Conservation (phyloP, 2,113 vertebrate genomes). For the Marmota flaviventris region DNA sequence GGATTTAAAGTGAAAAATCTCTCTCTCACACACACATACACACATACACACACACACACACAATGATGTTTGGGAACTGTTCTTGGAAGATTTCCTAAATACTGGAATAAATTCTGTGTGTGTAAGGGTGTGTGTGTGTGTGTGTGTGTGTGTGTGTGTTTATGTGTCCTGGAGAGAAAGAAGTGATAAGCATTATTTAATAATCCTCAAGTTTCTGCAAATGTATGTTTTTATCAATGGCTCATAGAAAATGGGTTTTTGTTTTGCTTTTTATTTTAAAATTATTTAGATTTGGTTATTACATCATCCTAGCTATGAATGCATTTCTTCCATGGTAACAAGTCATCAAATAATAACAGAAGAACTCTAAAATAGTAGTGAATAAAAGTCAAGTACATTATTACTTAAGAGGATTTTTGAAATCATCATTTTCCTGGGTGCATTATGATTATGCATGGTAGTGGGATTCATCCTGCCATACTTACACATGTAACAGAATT, state of each 20-base stretch:
- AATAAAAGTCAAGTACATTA: background rate
- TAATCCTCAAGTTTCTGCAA: background rate
- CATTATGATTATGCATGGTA: no score
- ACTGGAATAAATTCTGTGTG: background rate
- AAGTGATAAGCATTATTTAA: background rate
- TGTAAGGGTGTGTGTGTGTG: background rate
- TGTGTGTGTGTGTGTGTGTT: background rate
- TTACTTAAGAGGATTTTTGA: background rate
- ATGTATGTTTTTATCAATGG: background rate
- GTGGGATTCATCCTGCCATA: no score
- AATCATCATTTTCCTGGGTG: no score
- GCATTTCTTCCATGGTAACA: background rate
- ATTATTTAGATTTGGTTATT: background rate
- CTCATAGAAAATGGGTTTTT: background rate
- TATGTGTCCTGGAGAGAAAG: background rate
- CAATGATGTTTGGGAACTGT: background rate
- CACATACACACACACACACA: background rate
- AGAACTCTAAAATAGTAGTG: background rate
- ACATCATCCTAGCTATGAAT: background rate
- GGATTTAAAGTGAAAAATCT: background rate
- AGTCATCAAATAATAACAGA: background rate
- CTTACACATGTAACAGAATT: no score
- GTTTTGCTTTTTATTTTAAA: background rate
- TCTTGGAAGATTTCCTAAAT: background rate
- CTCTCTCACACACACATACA: no score